Evolutionary conservation across 1,140 invertebrate genomes (phyloP).

Genomic region (Orius laevigatus): DNA sequence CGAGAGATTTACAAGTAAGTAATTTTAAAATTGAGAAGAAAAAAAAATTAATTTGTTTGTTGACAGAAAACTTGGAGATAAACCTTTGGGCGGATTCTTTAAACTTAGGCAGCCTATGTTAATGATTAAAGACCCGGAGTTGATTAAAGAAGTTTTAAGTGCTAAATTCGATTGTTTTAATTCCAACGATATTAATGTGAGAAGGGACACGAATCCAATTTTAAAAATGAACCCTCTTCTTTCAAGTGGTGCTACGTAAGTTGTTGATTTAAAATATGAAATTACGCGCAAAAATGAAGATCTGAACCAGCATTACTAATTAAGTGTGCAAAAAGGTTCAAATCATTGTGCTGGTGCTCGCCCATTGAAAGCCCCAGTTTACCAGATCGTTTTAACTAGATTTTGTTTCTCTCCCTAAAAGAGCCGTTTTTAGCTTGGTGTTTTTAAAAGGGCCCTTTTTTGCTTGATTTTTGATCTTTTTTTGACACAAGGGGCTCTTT

Average conservation of each 20-base stretch:
- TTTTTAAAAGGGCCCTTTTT: too few relatives aligned
- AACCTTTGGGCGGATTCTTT: constrained; percentile 24
- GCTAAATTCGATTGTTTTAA: constrained; percentile 38
- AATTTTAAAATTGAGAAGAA: neutral
- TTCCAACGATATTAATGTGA: constrained; percentile 21
- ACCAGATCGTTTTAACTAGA: too few relatives aligned
- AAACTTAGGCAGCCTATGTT: constrained; percentile 30
- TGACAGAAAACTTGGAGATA: constrained; percentile 12
- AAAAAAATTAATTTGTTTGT: constrained; percentile 7
- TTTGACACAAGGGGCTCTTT: too few relatives aligned
- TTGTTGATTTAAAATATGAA: neutral
- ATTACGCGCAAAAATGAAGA: too few relatives aligned
- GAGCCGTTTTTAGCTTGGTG: too few relatives aligned
- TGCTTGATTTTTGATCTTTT: too few relatives aligned
- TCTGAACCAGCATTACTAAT: too few relatives aligned
- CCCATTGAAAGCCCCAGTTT: too few relatives aligned
- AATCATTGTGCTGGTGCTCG: too few relatives aligned
- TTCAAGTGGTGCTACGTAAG: constrained; percentile 11
- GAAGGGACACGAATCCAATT: constrained; percentile 8
- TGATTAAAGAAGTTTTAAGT: constrained; percentile 39
- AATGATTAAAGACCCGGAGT: constrained; percentile 35
- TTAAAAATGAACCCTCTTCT: constrained; percentile 16
- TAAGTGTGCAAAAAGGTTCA: too few relatives aligned
- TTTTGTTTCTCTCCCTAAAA: too few relatives aligned
- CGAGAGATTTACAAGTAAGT: constrained; percentile 12